Base-by-base conservation (phyloP, 2,113 vertebrate species). In the Gopherus flavomarginatus region DNA sequence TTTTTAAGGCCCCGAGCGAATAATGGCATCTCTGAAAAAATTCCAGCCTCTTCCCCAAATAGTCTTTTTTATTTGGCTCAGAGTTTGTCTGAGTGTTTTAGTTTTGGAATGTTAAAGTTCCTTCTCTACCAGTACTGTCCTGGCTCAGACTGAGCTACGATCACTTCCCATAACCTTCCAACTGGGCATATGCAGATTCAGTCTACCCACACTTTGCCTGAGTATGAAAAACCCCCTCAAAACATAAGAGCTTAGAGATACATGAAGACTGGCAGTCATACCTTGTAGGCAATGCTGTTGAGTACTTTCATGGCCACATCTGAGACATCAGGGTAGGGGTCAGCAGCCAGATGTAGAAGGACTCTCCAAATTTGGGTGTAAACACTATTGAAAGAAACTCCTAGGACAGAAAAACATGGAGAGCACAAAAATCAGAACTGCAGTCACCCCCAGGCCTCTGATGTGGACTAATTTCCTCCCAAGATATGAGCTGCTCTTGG, bases 301-400 rank as follows among this genome's bases (percentile, higher is more conserved):
- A 99, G 99, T 89, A 99, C 99, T 94, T 99, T 99, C 99, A 99
- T 99, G 47, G 99, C 99, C 98, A 99, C 88, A 94, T 99, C 99
- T 0, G 99, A 99, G 53, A 99, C 99, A 1, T 99, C 99, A 0
- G 99, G 99, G 12, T 99, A 99, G 19, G 99, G 99, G 86, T 99
- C 99, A 0, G 99, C 99, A 4, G 99, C 99, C 54, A 99, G 98
- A 90, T 99, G 99, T 4, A 99, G 98, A 53, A 99, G 97, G 2
- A 99, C 99, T 89, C 99, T 98, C 99, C 99, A 99, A 90, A 99
- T 99, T 65, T 99, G 99, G 19, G 99, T 99, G 97, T 99, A 99
- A 52, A 99, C 99, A 24, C 99, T 99, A 98, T 99, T 99, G 97
- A 99, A 99, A 86, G 99, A 99, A 81, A 99, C 99, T 21, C 99